Evolutionary conservation across 2,888 invertebrate species (phyloP).

Genomic region (Drosophila prostipennis): DNA sequence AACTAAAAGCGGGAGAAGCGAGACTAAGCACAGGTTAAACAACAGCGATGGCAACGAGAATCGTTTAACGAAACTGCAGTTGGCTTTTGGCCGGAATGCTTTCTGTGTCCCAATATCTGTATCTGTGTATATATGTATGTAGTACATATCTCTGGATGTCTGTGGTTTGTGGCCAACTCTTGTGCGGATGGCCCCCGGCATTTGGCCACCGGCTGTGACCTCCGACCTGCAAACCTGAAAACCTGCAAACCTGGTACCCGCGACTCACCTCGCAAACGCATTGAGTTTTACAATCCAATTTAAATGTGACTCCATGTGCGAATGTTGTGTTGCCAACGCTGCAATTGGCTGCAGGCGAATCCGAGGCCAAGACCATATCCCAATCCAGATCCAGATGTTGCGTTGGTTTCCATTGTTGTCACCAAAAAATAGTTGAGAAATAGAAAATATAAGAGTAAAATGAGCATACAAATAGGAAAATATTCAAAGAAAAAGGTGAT

Average conservation of each 20-base stretch:
- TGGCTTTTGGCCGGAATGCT: slow-evolving; percentile 53
- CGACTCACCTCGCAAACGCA: slow-evolving; percentile 87
- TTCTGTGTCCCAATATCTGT: background rate
- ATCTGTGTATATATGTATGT: slow-evolving; percentile 21
- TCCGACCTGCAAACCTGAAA: background rate
- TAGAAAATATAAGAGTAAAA: slow-evolving; percentile 45
- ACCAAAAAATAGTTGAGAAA: slow-evolving; percentile 28
- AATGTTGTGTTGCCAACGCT: slow-evolving; percentile 86
- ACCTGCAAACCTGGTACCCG: background rate
- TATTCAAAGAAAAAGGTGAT: background rate
- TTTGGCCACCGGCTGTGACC: background rate
- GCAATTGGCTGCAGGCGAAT: slow-evolving; percentile 84
- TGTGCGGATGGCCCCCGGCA: background rate
- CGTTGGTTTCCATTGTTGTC: slow-evolving; percentile 54
- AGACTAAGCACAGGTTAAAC: slow-evolving; percentile 42
- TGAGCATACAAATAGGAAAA: slow-evolving; percentile 34
- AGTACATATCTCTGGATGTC: slow-evolving; percentile 25
- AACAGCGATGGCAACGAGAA: slow-evolving; percentile 31
- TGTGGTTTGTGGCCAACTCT: slow-evolving; percentile 58
- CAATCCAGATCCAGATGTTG: slow-evolving; percentile 25
- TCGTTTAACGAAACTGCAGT: slow-evolving; percentile 57
- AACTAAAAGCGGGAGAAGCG: slow-evolving; percentile 12
- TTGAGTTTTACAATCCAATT: slow-evolving; percentile 87
- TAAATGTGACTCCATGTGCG: slow-evolving; percentile 87
- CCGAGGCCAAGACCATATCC: slow-evolving; percentile 23